Evolutionary conservation across 92 coral and sea anemone genomes (phyloP).

Genomic region (Heliopora coerulea): DNA sequence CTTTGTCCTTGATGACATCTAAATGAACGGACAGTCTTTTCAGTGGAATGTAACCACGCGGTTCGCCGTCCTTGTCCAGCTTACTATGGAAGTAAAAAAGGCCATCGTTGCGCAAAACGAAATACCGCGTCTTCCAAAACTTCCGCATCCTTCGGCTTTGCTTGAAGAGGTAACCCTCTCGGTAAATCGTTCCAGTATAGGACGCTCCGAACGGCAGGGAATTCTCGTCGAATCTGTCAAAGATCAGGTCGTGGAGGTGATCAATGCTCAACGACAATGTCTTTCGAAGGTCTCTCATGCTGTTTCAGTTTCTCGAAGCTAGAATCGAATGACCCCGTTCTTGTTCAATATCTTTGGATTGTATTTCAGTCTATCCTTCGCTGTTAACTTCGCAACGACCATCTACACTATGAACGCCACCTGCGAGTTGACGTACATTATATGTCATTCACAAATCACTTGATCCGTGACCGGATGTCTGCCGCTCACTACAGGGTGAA

Average conservation of each 20-base stretch:
- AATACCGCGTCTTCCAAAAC: slow-evolving; percentile 93
- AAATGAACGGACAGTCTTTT: slow-evolving; percentile 78
- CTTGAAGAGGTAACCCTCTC: slow-evolving; percentile 91
- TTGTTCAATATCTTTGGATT: no score
- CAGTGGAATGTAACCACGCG: slow-evolving; percentile 77
- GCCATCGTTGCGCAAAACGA: slow-evolving; percentile 83
- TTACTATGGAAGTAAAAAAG: slow-evolving; percentile 80
- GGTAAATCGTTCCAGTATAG: slow-evolving; percentile 23
- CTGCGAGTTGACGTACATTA: background rate
- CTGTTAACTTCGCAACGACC: no score
- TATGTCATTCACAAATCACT: background rate
- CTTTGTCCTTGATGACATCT: slow-evolving; percentile 78
- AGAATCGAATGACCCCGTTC: no score
- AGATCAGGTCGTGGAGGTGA: slow-evolving; percentile 22
- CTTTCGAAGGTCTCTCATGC: slow-evolving; percentile 29
- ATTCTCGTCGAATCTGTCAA: slow-evolving; percentile 21
- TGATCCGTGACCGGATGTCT: slow-evolving; percentile 6
- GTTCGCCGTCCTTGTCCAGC: slow-evolving; percentile 67
- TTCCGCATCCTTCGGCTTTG: slow-evolving; percentile 94
- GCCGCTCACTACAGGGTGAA: no score
- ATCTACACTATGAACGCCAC: background rate
- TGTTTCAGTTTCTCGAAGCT: no score
- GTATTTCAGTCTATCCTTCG: no score
- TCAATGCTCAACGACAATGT: slow-evolving; percentile 18
- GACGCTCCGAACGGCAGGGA: background rate